A percentile compares a stretch with the other conserved stretches of the same genome.
These are phyloP conservation scores for Cichladusa arquata DNA, from an alignment of 2,113 vertebrate species.

Conservation along the genomic window DNA sequence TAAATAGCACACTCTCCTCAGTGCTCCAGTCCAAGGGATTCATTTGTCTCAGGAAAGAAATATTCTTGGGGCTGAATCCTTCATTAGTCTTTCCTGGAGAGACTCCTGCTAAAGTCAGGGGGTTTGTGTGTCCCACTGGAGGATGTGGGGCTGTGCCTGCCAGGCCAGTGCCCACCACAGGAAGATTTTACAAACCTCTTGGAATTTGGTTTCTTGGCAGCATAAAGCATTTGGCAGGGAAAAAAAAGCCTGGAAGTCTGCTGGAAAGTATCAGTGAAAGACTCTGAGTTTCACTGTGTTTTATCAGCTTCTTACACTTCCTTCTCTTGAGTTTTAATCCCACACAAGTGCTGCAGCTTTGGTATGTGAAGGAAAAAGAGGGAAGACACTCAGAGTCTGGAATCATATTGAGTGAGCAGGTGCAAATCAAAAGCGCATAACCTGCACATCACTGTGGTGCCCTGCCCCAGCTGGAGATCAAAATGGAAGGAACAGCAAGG, in stretches of 20 bases:
- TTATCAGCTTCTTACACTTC: background rate
- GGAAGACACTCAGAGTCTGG: background rate
- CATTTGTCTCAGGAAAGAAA: slow-evolving; percentile 35
- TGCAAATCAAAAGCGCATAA: background rate
- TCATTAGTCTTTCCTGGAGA: background rate
- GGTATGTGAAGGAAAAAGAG: background rate
- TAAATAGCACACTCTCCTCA: slow-evolving; percentile 37
- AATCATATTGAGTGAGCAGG: background rate
- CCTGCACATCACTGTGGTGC: too few species aligned
- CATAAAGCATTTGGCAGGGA: background rate
- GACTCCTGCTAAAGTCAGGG: background rate
- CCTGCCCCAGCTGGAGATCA: background rate
- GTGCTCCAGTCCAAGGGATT: background rate
- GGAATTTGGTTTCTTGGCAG: background rate
- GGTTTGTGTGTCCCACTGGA: background rate
- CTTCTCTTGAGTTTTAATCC: background rate
- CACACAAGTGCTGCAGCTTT: background rate
- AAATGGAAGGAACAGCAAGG: background rate
- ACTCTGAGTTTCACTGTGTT: background rate
- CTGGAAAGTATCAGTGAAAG: background rate
- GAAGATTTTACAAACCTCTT: background rate
- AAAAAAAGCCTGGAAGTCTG: background rate
- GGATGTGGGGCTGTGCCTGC: background rate
- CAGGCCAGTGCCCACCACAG: background rate
- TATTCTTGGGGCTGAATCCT: slow-evolving; percentile 39